Evolutionary conservation across 2,888 invertebrate species (phyloP).

Genomic region (Coelinius sp.): DNA sequence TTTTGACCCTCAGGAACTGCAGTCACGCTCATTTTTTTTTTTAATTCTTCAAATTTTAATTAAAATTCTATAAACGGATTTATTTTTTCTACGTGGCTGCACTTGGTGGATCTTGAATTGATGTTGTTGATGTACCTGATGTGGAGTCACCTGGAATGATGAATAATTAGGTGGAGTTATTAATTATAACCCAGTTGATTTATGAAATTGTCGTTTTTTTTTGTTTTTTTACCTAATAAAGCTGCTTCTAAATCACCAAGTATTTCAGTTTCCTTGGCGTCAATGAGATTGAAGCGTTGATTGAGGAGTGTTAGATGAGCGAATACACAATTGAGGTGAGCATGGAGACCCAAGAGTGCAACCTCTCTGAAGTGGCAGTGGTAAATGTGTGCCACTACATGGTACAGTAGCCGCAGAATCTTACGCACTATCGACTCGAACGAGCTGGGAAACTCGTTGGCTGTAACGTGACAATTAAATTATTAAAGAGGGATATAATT

Average conservation of each 20-base stretch:
- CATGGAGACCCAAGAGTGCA: slow-evolving; percentile 92
- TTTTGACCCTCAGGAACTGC: slow-evolving; percentile 68
- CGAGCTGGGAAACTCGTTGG: slow-evolving; percentile 93
- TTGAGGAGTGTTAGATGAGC: slow-evolving; percentile 92
- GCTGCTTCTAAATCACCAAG: slow-evolving; percentile 92
- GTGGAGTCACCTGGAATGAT: slow-evolving; percentile 64
- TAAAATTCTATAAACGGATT: slow-evolving; percentile 22
- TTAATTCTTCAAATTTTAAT: slow-evolving; percentile 1
- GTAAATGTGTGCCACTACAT: slow-evolving; percentile 98
- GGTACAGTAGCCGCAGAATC: slow-evolving; percentile 96
- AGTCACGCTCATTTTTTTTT: slow-evolving; percentile 55
- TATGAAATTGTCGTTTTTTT: background rate
- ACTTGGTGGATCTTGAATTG: slow-evolving; percentile 65
- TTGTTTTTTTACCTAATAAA: slow-evolving; percentile 70
- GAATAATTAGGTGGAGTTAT: background rate
- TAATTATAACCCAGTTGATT: background rate
- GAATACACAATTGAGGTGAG: slow-evolving; percentile 97
- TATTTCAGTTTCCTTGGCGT: slow-evolving; percentile 96
- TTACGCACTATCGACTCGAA: slow-evolving; percentile 97
- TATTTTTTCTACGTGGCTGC: slow-evolving; percentile 53
- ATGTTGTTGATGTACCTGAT: slow-evolving; percentile 62
- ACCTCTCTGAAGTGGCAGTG: slow-evolving; percentile 98
- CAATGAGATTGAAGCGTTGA: slow-evolving; percentile 91
- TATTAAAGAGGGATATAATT: background rate
- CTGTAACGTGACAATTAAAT: slow-evolving; percentile 71